Evolutionary conservation across 2,888 invertebrate genomes (phyloP).

Genomic region (Pristionchus fissidentatus): DNA sequence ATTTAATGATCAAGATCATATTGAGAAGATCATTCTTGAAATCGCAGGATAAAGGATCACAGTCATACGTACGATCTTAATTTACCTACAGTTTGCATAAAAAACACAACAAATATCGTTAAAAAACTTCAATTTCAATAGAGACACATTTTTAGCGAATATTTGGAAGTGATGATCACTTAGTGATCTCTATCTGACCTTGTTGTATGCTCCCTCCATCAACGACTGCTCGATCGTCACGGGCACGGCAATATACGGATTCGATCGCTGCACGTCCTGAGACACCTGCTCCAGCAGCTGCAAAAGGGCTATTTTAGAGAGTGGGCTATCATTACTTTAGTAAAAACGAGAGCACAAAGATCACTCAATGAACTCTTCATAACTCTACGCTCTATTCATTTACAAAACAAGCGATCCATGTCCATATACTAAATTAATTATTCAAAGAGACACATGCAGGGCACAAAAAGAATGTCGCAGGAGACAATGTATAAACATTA

Average conservation of each 20-base stretch:
- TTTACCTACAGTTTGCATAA: not conserved
- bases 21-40: too few relatives aligned
- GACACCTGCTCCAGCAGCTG: conserved; percentile 87
- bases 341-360: not conserved
- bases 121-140: not conserved
- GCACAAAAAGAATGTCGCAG: too few relatives aligned
- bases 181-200: conserved; percentile 80
- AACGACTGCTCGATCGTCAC: conserved; percentile 96
- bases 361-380: conserved; percentile 9
- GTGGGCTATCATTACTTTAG: not conserved
- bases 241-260: conserved; percentile 94
- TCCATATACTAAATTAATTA: too few relatives aligned
- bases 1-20: too few relatives aligned
- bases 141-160: not conserved
- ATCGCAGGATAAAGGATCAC: too few relatives aligned
- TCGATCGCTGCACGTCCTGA: conserved; percentile 90
- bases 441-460: too few relatives aligned
- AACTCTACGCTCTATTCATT: too few relatives aligned
- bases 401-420: too few relatives aligned
- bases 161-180: too few relatives aligned
- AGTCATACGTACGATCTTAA: too few relatives aligned
- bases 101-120: not conserved
- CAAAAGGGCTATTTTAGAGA: conserved; percentile 48
- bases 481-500: too few relatives aligned
- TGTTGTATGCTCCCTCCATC: conserved; percentile 99